Conservation (phyloP, 64 coral and sea anemone species). For the Montipora sp. region DNA sequence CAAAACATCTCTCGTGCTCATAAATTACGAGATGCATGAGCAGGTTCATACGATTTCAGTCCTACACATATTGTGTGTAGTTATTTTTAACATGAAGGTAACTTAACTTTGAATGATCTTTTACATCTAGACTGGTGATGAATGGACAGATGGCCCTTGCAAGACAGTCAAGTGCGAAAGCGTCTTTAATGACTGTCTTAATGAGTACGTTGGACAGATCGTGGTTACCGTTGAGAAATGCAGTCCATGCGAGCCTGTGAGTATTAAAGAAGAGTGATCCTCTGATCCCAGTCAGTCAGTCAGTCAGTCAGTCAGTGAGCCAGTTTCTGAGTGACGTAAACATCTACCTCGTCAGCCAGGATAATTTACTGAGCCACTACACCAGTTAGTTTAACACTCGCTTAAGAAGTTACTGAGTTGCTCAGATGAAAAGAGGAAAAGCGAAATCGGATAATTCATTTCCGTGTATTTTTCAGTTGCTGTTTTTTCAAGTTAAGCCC, state of each 20-base stretch:
- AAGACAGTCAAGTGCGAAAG: slow-evolving; percentile 25
- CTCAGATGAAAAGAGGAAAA: no score
- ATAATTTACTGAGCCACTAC: no score
- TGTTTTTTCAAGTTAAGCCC: no score
- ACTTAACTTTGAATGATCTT: not conserved
- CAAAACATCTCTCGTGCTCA: no score
- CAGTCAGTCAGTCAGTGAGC: not conserved
- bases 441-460: no score
- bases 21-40: no score
- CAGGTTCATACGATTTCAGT: no score
- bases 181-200: slow-evolving; percentile 26
- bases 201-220: slow-evolving; percentile 15
- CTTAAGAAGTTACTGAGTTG: no score
- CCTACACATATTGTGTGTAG: not conserved
- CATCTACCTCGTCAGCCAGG: no score
- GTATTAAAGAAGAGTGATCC: not conserved
- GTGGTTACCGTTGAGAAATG: not conserved
- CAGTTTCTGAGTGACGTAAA: not conserved
- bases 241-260: slow-evolving; percentile 21
- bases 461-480: no score
- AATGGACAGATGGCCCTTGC: slow-evolving; percentile 48
- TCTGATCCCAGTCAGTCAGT: no score
- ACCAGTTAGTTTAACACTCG: no score
- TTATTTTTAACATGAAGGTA: not conserved
- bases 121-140: slow-evolving; percentile 24